Conservation (phyloP, 2,888 invertebrate species). For the Orchestes rusci region DNA sequence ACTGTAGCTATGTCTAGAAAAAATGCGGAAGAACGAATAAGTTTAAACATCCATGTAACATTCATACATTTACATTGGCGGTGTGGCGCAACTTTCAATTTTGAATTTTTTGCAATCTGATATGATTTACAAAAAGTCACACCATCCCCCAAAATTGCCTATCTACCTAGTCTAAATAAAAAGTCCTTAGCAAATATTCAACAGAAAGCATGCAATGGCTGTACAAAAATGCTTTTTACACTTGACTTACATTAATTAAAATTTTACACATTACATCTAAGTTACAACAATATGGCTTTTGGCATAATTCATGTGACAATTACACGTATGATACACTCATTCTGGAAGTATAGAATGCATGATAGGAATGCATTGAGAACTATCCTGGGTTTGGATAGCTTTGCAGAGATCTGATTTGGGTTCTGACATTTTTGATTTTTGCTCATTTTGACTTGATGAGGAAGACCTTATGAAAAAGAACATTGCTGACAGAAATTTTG, state of each 20-base stretch:
- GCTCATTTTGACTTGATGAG: no score
- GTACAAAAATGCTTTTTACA: slow-evolving; percentile 32
- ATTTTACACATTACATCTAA: slow-evolving; percentile 18
- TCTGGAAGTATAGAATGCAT: slow-evolving; percentile 18
- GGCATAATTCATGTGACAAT: slow-evolving; percentile 13
- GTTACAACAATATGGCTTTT: slow-evolving; percentile 20
- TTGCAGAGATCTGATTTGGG: no score
- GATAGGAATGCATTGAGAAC: slow-evolving; percentile 20
- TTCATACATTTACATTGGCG: slow-evolving; percentile 20
- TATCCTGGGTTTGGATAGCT: slow-evolving; percentile 2
- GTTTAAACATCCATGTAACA: slow-evolving; percentile 20
- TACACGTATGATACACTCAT: slow-evolving; percentile 10
- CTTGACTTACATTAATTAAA: slow-evolving; percentile 26
- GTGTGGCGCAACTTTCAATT: slow-evolving; percentile 2
- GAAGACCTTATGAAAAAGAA: no score
- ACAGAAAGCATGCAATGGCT: slow-evolving; percentile 24
- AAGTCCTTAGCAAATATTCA: slow-evolving; percentile 23
- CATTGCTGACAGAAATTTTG: no score
- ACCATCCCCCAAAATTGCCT: no score
- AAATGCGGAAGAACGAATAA: slow-evolving; percentile 24
- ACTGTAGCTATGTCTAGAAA: slow-evolving; percentile 17
- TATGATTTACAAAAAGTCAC: no score
- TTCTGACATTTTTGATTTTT: no score
- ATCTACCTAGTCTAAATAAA: slow-evolving; percentile 16
- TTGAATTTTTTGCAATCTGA: no score